Percentiles rank a stretch among this genome's conserved stretches.
These are phyloP conservation scores for Agrotis puta DNA, from an alignment of 2,888 invertebrate genomes.

Conservation along the genomic window DNA sequence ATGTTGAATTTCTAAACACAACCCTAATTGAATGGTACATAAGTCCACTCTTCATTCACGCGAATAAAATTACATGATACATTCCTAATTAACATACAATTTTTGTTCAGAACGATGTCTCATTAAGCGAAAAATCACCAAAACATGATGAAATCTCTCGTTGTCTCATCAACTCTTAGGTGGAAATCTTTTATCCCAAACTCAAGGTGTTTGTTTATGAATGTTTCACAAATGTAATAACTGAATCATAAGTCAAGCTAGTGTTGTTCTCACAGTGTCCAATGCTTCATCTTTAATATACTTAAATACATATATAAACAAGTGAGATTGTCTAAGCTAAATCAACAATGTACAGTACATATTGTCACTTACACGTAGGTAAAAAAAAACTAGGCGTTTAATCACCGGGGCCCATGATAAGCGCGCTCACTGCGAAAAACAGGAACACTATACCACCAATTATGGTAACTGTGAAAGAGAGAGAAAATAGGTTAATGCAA, in stretches of 20 bases:
- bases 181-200: background rate
- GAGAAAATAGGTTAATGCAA: constrained; percentile 48
- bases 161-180: background rate
- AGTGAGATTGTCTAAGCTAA: constrained; percentile 65
- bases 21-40: background rate
- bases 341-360: constrained; percentile 71
- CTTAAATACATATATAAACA: constrained; percentile 50
- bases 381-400: constrained; percentile 65
- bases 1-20: background rate
- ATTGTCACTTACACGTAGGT: constrained; percentile 78
- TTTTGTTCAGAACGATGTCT: background rate
- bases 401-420: constrained; percentile 95
- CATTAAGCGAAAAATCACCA: background rate
- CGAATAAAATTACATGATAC: background rate
- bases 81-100: background rate
- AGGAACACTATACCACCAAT: constrained; percentile 99
- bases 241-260: constrained; percentile 30
- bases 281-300: constrained; percentile 16
- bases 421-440: constrained; percentile 97
- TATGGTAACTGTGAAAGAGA: constrained; percentile 95
- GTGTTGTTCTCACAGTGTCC: constrained; percentile 36
- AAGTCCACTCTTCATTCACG: background rate
- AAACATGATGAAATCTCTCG: background rate
- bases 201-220: background rate
- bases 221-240: background rate